Base-by-base conservation (phyloP, 2,113 vertebrate genomes). In the Penelope pileata region DNA sequence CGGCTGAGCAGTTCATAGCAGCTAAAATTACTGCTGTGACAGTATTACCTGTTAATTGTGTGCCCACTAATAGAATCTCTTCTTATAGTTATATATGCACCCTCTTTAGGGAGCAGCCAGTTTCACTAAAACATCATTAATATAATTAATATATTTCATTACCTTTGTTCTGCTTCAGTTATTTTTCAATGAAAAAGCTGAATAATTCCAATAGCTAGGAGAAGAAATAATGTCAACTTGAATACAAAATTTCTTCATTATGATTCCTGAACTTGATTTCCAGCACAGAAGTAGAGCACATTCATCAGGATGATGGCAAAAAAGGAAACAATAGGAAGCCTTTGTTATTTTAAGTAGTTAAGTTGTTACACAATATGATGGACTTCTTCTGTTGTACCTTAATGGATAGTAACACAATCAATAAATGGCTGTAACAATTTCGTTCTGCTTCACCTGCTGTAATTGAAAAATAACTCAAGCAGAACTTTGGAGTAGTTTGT, bases 381-480 rank as follows among this genome's bases (percentile, higher is more conserved):
- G 98, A 98, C 98, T 98, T 97, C 97, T 98, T 96, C 98, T 97
- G 97, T 98, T 98, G 98, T 97, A 97, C 98, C 97, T 98, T 98
- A 98, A 98, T 98, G 97, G 98, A 98, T 98, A 98, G 98, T 96
- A 98, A 97, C 97, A 97, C 98, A 98, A 98, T 98, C 98, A 98
- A 99, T 99, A 99, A 98, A 98, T 98, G 98, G 98, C 98, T 98
- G 98, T 98, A 99, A 98, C 98, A 98, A 98, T 98, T 98, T 97
- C 74, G 98, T 99, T 99, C 98, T 98, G 98, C 98, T 98, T 98
- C 98, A 97, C 98, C 98, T 98, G 97, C 97, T 96, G 96, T 99
- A 99, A 99, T 99, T 99, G 98, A 99, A 99, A 99, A 98, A 98
- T 98, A 98, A 98, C 97, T 98, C 98, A 98, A 98, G 98, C 98